Conservation (phyloP, 1,140 invertebrate species). For the Protaetia brevitarsis region DNA sequence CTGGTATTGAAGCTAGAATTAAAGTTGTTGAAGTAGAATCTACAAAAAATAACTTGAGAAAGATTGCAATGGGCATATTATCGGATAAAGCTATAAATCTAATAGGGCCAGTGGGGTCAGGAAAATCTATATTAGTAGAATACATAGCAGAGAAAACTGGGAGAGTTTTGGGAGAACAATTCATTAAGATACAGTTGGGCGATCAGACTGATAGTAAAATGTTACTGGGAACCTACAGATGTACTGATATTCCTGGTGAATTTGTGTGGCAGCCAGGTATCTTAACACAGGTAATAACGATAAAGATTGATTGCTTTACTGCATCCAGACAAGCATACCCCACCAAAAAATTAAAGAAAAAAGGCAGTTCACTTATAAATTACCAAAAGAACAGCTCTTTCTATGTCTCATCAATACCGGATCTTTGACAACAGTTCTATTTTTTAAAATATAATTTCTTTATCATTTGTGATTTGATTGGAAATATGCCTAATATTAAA, state of each 20-base stretch:
- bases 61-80: slow-evolving; percentile 70
- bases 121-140: slow-evolving; percentile 90
- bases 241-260: slow-evolving; percentile 94
- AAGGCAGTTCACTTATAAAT: too few relatives aligned
- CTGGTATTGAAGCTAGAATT: slow-evolving; percentile 12
- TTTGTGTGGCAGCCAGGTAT: slow-evolving; percentile 95
- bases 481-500: too few relatives aligned
- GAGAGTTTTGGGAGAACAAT: slow-evolving; percentile 53
- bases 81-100: slow-evolving; percentile 72
- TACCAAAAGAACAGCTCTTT: too few relatives aligned
- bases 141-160: slow-evolving; percentile 81
- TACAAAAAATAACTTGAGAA: slow-evolving; percentile 67
- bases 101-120: slow-evolving; percentile 88
- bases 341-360: too few relatives aligned
- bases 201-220: slow-evolving; percentile 98
- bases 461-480: too few relatives aligned
- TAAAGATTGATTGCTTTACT: slow-evolving; percentile 17
- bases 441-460: too few relatives aligned
- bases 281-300: slow-evolving; percentile 66
- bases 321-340: too few relatives aligned
- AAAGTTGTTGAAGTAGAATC: slow-evolving; percentile 60
- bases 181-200: slow-evolving; percentile 87
- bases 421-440: too few relatives aligned
- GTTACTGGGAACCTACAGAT: slow-evolving; percentile 90
- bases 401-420: too few relatives aligned